phyloP scores from a whole-genome alignment of 1,140 invertebrate species.

The Pteromalus puparum region DNA sequence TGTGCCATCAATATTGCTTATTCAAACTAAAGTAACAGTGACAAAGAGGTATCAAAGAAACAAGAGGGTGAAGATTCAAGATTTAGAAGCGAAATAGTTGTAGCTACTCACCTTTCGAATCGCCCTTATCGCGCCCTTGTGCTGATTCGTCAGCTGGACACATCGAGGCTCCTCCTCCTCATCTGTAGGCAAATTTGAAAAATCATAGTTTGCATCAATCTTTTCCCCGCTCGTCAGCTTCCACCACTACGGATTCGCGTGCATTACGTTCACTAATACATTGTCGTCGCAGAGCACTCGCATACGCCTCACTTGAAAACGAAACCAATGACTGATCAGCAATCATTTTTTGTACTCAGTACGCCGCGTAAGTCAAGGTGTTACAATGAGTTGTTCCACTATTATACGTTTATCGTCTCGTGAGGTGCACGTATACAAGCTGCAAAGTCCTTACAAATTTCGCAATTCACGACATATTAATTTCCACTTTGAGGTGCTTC shows the following conservation, averaged over 20 bases:
- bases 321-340: background rate
- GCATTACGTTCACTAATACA: slow-evolving; percentile 47
- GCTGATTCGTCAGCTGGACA: slow-evolving; percentile 87
- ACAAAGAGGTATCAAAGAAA: slow-evolving; percentile 82
- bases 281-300: background rate
- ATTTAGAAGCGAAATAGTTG: slow-evolving; percentile 46
- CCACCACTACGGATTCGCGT: slow-evolving; percentile 38
- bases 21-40: slow-evolving; percentile 75
- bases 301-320: slow-evolving; percentile 13
- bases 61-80: slow-evolving; percentile 78
- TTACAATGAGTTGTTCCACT: background rate
- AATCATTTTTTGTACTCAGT: background rate
- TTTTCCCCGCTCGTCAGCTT: background rate
- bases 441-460: slow-evolving; percentile 9
- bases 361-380: background rate
- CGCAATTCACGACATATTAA: slow-evolving; percentile 9
- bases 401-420: background rate
- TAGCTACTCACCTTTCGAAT: slow-evolving; percentile 90
- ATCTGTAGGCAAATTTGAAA: slow-evolving; percentile 73
- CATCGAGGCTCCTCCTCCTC: slow-evolving; percentile 88
- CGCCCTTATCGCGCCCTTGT: slow-evolving; percentile 94
- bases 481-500: slow-evolving; percentile 22
- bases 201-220: background rate
- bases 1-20: slow-evolving; percentile 9
- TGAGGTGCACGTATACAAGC: slow-evolving; percentile 19